Base-by-base conservation (phyloP, 2,113 vertebrate genomes). In the Osmerus eperlanus region DNA sequence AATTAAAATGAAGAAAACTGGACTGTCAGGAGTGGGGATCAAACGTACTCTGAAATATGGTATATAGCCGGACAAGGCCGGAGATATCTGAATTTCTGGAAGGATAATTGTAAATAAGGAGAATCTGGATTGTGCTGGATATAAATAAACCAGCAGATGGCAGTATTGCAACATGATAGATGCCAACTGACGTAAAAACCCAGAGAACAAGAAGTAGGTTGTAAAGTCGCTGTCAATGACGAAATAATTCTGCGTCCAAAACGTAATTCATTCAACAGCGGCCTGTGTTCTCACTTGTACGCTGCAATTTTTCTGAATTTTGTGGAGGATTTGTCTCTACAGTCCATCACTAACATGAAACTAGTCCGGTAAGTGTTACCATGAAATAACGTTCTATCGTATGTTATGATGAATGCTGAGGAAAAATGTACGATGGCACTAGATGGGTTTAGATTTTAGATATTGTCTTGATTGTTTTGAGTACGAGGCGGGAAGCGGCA, bases 291-390 rank as follows among this genome's bases (percentile, higher is more conserved):
- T 61, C 70, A 76, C 66, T 54, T 23, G 19, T 74, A 23, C 65
- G 87, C 81, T 84, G 83, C 71, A 91, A 89, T 91, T 90, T 91
- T 92, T 87, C 2, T 67, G 64, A 29, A 32, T 79, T 75, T 28
- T 75, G 86, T 89, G 81, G 78, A 88, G 87, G 84, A 84, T 88
- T 87, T 83, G 6, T 78, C 23, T 36, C 70, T 66, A n/a, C 65
- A 78, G 21, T 86, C 78, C 70, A 25, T 85, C 84, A 74, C 85
- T 81, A 91, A 52, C 81, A 94, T 93, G 92, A 94, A 94, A 92
- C 90, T 94, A 63, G 92, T 93, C 41, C 83, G 92, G 93, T 94
- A 69, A 76, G 80, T 28, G 15, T n/a, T 3, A 4, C 36, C 41
- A 2, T 1, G 9, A 1, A 14, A 23, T 25, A 23, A 0, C 19